Conservation (phyloP, 2,888 invertebrate species). For the Melinaea marsaeus region DNA sequence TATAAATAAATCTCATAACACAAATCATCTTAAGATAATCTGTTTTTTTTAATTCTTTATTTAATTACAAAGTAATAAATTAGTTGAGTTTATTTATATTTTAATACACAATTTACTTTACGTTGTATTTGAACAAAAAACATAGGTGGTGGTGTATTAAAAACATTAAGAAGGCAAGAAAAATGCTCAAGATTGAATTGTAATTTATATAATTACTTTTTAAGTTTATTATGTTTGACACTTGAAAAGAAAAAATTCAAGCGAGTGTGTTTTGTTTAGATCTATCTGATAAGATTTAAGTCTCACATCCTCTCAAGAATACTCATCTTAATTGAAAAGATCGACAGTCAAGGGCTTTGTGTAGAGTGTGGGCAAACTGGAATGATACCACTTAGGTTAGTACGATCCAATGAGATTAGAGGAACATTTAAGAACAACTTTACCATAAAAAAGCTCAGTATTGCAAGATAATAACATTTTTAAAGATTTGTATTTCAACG, state of each 20-base stretch:
- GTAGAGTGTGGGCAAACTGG: conserved; percentile 48
- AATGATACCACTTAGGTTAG: conserved; percentile 32
- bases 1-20: too few relatives aligned
- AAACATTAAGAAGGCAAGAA: too few relatives aligned
- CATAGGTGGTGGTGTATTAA: too few relatives aligned
- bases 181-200: too few relatives aligned
- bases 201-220: too few relatives aligned
- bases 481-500: background rate
- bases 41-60: too few relatives aligned
- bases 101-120: too few relatives aligned
- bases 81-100: too few relatives aligned
- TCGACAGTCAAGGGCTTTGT: conserved; percentile 49
- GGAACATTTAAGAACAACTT: conserved; percentile 29
- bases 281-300: conserved; percentile 10
- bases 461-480: conserved; percentile 3
- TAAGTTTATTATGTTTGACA: too few relatives aligned
- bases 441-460: conserved; percentile 16
- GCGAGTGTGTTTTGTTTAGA: background rate
- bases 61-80: too few relatives aligned
- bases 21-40: too few relatives aligned
- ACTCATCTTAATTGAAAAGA: conserved; percentile 72
- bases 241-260: background rate
- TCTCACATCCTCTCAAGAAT: conserved; percentile 37
- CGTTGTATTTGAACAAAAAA: too few relatives aligned
- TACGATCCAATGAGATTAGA: conserved; percentile 31